These are phyloP conservation scores for Chloroceryle amazona DNA, from an alignment of 2,797 vertebrate genomes.

Conservation along the genomic window DNA sequence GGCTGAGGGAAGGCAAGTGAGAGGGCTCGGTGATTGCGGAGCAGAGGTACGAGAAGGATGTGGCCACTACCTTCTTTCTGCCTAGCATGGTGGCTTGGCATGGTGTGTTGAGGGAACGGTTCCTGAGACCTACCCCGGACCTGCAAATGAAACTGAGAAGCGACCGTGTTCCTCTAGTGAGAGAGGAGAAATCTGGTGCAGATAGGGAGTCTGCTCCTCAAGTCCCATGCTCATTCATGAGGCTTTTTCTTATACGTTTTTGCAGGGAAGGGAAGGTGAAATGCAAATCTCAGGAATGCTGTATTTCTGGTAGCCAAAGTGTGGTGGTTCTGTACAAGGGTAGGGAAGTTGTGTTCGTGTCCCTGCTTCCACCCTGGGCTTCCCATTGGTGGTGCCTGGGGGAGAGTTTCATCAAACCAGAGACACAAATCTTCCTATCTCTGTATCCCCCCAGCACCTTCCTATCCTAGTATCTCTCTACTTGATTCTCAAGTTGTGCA, in stretches of 20 bases:
- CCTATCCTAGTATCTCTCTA: not conserved
- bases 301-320: not conserved
- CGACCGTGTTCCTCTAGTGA: accelerated
- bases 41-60: accelerated
- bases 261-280: not conserved
- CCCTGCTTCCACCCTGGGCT: accelerated
- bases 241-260: accelerated
- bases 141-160: not conserved
- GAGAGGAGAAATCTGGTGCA: not conserved
- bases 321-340: accelerated
- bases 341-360: not conserved
- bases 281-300: not conserved
- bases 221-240: accelerated
- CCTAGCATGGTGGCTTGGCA: accelerated
- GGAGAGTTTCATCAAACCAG: not conserved
- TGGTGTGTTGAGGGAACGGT: accelerated
- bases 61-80: accelerated
- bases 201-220: not conserved
- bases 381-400: not conserved
- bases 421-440: not conserved
- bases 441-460: not conserved
- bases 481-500: not conserved
- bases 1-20: not conserved
- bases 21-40: accelerated
- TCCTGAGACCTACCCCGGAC: accelerated